Conservation (phyloP, 2,113 vertebrate genomes). For the Geothlypis trichas region DNA sequence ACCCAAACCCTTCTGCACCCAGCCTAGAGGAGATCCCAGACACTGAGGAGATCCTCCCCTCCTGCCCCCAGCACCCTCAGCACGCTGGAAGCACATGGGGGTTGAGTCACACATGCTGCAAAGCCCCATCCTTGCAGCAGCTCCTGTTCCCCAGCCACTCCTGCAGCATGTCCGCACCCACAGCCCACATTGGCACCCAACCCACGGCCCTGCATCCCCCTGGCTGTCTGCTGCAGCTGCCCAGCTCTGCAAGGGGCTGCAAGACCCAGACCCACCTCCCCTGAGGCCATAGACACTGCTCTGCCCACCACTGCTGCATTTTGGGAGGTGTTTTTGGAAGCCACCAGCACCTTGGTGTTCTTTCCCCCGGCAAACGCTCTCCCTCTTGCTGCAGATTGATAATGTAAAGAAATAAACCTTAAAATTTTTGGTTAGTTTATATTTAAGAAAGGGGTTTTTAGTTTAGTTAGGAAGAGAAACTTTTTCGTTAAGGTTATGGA, state of each 20-base stretch:
- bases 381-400: not conserved
- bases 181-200: not conserved
- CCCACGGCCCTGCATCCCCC: rapidly evolving
- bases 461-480: not conserved
- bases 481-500: not conserved
- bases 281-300: rapidly evolving
- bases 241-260: not conserved
- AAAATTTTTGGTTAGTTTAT: not conserved
- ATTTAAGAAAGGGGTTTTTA: not conserved
- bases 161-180: rapidly evolving
- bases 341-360: not conserved
- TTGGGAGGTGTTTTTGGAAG: not conserved
- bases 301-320: not conserved
- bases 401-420: not conserved
- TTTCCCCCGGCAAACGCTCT: not conserved
- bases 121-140: not conserved
- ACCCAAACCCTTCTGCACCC: not conserved
- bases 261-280: not conserved
- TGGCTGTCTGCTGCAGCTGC: not conserved
- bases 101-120: not conserved
- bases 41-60: not conserved
- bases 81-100: not conserved
- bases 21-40: not conserved
- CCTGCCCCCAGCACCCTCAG: not conserved
- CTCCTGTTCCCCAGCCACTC: not conserved